phyloP scores from a whole-genome alignment of 2,888 invertebrate genomes.

The Stenotaenia linearis region DNA sequence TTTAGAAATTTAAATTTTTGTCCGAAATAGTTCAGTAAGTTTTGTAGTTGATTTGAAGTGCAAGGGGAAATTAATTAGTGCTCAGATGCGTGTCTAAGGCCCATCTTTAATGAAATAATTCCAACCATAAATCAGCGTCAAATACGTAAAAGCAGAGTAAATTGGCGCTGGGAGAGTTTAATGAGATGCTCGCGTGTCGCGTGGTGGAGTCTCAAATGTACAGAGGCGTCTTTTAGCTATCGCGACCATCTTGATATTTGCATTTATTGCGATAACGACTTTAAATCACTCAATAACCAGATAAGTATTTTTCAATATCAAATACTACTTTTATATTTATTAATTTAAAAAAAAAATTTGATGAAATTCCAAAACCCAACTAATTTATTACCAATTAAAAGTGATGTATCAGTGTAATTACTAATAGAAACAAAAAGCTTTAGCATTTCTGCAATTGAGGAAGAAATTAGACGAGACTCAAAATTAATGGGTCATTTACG shows the following conservation, averaged over 20 bases:
- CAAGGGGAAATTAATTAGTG: not conserved
- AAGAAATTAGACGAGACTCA: not conserved
- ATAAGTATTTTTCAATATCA: too few species aligned
- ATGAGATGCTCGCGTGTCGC: not conserved
- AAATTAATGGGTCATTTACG: not conserved
- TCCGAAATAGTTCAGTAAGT: not conserved
- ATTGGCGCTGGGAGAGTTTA: not conserved
- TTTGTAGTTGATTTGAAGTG: not conserved
- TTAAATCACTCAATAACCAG: too few species aligned
- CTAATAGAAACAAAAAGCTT: not conserved
- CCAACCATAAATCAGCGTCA: not conserved
- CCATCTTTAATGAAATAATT: conserved; percentile 5
- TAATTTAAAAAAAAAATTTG: too few species aligned
- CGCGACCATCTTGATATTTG: too few species aligned
- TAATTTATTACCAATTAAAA: too few species aligned
- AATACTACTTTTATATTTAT: too few species aligned
- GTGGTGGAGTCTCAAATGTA: too few species aligned
- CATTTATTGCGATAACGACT: too few species aligned
- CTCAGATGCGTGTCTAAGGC: not conserved
- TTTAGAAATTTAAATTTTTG: too few species aligned
- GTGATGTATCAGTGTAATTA: too few species aligned
- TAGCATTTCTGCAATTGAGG: not conserved
- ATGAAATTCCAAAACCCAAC: too few species aligned
- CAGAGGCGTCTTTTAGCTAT: too few species aligned
- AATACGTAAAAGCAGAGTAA: not conserved